Evolutionary conservation across 1,140 invertebrate species (phyloP).

Genomic region (Drosophila lacteicornis): DNA sequence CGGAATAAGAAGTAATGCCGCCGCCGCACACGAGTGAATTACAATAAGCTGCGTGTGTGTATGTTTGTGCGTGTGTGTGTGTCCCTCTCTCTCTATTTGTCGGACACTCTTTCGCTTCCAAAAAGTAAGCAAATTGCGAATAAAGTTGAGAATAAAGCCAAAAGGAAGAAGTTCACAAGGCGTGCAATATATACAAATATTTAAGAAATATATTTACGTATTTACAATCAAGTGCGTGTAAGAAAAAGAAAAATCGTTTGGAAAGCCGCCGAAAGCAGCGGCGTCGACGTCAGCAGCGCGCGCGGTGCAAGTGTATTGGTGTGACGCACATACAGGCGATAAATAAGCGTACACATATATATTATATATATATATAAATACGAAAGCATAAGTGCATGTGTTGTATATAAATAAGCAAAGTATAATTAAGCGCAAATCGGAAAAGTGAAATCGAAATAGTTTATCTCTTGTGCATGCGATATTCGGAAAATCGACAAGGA

Average conservation of each 20-base stretch:
- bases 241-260: constrained; percentile 46
- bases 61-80: not conserved
- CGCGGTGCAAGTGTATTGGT: constrained; percentile 73
- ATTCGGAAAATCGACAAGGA: constrained; percentile 58
- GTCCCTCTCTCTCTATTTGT: not conserved
- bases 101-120: constrained; percentile 11
- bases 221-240: constrained; percentile 48
- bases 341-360: constrained; percentile 28
- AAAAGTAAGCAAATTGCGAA: constrained; percentile 35
- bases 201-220: constrained; percentile 20
- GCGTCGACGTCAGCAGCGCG: constrained; percentile 43
- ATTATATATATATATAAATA: constrained; percentile 17
- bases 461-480: constrained; percentile 37
- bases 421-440: constrained; percentile 51
- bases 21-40: constrained; percentile 26
- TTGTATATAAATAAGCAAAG: constrained; percentile 36
- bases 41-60: constrained; percentile 18
- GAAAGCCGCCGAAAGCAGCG: constrained; percentile 51
- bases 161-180: constrained; percentile 6
- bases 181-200: constrained; percentile 32
- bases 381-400: constrained; percentile 46
- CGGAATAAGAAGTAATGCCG: constrained; percentile 17
- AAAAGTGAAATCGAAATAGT: constrained; percentile 69
- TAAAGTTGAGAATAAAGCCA: constrained; percentile 3
- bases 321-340: constrained; percentile 55